Conservation (phyloP, 2,888 invertebrate species). For the Shargacucullia verbasci region DNA sequence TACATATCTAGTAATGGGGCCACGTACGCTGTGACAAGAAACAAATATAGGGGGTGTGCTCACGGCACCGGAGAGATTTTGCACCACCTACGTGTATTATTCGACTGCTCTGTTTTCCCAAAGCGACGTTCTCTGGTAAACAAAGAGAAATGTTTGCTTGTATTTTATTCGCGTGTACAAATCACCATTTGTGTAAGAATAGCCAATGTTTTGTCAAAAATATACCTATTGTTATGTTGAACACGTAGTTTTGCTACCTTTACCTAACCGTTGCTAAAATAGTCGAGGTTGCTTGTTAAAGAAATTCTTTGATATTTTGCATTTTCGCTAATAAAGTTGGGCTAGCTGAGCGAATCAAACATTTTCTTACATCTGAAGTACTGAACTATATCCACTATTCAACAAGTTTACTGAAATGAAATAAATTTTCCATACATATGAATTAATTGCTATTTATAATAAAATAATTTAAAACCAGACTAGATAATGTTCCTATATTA, state of each 20-base stretch:
- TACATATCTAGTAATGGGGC: constrained; percentile 70
- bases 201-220: constrained; percentile 52
- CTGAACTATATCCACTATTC: too few species aligned
- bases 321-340: constrained; percentile 19
- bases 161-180: constrained; percentile 56
- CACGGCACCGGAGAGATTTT: constrained; percentile 67
- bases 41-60: constrained; percentile 73
- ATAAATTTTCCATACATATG: too few species aligned
- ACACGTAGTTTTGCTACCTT: constrained; percentile 43
- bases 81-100: constrained; percentile 64
- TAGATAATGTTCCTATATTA: constrained; percentile 1
- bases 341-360: background rate
- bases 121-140: constrained; percentile 54
- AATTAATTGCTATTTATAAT: too few species aligned
- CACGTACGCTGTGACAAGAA: constrained; percentile 75
- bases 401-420: too few species aligned
- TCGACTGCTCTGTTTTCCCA: constrained; percentile 59
- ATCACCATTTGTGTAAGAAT: constrained; percentile 56
- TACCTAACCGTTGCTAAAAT: constrained; percentile 40
- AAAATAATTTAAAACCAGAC: constrained; percentile 3
- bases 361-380: too few species aligned
- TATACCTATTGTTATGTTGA: constrained; percentile 40
- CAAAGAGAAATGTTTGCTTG: constrained; percentile 59
- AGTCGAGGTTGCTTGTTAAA: constrained; percentile 27
- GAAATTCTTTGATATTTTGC: constrained; percentile 31